Conservation (phyloP, 2,888 invertebrate genomes). For the Taenaris catops region DNA sequence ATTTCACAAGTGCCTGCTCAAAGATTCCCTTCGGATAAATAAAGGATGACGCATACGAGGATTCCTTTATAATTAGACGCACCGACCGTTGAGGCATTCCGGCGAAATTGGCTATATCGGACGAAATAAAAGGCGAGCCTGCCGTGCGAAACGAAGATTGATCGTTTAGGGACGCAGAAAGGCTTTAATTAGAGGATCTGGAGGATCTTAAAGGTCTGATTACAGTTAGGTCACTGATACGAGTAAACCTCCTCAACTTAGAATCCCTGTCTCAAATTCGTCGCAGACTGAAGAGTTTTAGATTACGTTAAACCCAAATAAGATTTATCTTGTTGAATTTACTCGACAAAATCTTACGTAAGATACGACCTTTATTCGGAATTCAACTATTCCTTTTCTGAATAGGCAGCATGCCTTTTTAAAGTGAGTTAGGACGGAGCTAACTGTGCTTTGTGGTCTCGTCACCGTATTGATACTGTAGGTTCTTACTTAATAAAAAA, state of each 20-base stretch:
- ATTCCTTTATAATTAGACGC: constrained; percentile 49
- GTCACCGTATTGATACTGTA: no score
- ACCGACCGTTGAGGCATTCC: constrained; percentile 33
- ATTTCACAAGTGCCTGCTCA: constrained; percentile 26
- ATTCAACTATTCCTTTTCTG: constrained; percentile 1
- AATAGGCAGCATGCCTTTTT: no score
- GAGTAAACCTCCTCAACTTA: constrained; percentile 1
- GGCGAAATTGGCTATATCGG: constrained; percentile 37
- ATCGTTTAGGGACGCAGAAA: constrained; percentile 31
- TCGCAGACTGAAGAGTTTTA: no score
- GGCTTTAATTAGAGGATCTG: constrained; percentile 34
- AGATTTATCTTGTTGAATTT: constrained; percentile 8
- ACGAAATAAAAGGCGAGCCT: constrained; percentile 31
- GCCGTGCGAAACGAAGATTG: constrained; percentile 36
- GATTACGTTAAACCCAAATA: constrained; percentile 8
- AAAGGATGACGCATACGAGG: constrained; percentile 42
- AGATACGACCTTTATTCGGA: constrained; percentile 1
- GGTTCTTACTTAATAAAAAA: no score
- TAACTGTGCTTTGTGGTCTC: no score
- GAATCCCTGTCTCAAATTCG: neutral
- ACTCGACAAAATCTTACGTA: constrained; percentile 1
- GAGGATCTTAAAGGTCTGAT: constrained; percentile 20
- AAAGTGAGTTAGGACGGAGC: no score
- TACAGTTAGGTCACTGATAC: constrained; percentile 26
- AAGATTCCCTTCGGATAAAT: constrained; percentile 35